Conservation (phyloP, 2,797 vertebrate species). For the Euphonia xanthogaster region DNA sequence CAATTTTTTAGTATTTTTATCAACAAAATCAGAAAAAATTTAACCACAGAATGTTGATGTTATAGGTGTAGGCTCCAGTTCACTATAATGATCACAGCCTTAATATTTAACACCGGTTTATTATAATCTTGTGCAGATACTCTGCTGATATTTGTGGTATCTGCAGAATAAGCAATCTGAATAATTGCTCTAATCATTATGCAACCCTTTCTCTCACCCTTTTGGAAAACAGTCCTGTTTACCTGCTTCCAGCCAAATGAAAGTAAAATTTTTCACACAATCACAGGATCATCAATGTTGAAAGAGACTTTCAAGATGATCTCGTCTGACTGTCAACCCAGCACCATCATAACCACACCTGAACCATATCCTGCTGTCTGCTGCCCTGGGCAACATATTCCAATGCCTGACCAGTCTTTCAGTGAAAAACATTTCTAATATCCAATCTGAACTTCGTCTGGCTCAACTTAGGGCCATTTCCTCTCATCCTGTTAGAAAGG, state of each 20-base stretch:
- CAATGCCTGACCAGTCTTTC: neutral
- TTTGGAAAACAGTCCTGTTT: neutral
- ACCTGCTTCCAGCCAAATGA: neutral
- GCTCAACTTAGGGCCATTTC: neutral
- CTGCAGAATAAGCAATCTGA: neutral
- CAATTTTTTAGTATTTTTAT: neutral
- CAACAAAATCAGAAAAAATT: neutral
- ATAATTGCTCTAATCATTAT: neutral
- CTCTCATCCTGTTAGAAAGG: neutral
- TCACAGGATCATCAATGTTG: neutral
- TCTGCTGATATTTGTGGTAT: neutral
- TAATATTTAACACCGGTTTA: neutral
- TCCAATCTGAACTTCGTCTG: neutral
- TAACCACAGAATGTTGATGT: neutral
- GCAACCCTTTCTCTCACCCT: accelerated
- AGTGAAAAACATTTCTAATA: neutral
- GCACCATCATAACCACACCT: neutral
- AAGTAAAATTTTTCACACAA: neutral
- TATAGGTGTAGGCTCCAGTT: neutral
- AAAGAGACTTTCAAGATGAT: neutral
- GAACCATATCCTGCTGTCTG: neutral
- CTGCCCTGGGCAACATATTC: neutral
- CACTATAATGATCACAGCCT: neutral
- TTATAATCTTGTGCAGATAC: neutral
- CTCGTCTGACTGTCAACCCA: neutral